Percentiles rank a stretch among this genome's conserved stretches.
Evolutionary conservation across 2,888 invertebrate species (phyloP).

Genomic region (Caenorhabditis sp.): DNA sequence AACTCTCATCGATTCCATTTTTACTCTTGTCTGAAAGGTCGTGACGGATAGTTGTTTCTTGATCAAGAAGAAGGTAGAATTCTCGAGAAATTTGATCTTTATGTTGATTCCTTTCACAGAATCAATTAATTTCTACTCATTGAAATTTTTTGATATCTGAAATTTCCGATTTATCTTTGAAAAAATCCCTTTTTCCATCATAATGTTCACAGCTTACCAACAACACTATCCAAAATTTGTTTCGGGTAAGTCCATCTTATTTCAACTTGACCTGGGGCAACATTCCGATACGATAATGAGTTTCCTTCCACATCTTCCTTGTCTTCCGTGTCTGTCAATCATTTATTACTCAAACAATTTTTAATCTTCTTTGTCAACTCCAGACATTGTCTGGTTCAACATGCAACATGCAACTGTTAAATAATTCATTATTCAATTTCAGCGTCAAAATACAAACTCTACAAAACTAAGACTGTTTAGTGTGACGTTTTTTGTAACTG

Average conservation of each 20-base stretch:
- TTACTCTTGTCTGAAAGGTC: no score
- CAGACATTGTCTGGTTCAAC: not conserved
- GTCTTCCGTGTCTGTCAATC: conserved; percentile 11
- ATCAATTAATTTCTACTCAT: no score
- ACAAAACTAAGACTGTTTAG: not conserved
- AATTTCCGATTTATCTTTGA: not conserved
- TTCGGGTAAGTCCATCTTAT: conserved; percentile 62
- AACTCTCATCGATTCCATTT: no score
- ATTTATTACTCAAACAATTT: not conserved
- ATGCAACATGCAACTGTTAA: no score
- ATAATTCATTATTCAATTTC: not conserved
- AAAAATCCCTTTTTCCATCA: not conserved
- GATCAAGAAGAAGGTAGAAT: no score
- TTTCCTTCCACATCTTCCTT: conserved; percentile 48
- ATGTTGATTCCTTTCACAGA: no score
- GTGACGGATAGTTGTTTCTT: no score
- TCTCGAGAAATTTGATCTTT: no score
- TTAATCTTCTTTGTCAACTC: not conserved
- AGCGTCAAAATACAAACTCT: not conserved
- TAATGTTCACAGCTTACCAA: conserved; percentile 34
- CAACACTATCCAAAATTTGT: conserved; percentile 51
- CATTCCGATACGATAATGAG: conserved; percentile 59
- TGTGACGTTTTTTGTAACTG: no score
- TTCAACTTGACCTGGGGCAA: conserved; percentile 59
- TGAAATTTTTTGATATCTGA: no score